Evolutionary conservation across 1,140 invertebrate genomes (phyloP).

Genomic region (Yoshiicerus persimilis): DNA sequence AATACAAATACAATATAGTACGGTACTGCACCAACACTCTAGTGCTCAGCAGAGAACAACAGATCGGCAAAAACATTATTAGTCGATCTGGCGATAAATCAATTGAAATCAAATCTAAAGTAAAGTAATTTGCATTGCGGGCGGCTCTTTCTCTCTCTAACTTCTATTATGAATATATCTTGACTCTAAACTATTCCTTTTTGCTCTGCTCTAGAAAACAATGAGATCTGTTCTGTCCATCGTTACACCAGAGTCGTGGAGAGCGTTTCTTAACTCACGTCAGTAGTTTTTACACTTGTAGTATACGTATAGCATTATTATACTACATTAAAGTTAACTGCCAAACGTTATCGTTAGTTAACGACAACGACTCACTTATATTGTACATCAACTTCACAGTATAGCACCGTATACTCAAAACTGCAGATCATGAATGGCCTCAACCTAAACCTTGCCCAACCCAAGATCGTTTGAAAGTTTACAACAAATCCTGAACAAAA

Average conservation of each 20-base stretch:
- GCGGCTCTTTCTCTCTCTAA: not conserved
- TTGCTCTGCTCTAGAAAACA: not conserved
- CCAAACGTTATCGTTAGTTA: not conserved
- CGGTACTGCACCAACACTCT: not conserved
- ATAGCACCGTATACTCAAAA: not conserved
- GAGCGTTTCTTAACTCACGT: not conserved
- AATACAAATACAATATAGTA: not conserved
- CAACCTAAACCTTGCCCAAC: slow-evolving; percentile 21
- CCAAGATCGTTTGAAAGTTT: slow-evolving; percentile 9
- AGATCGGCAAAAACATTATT: not conserved
- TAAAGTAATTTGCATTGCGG: slow-evolving; percentile 10
- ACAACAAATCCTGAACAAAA: not conserved
- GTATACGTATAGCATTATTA: not conserved
- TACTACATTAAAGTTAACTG: not conserved
- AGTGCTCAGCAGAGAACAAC: not conserved
- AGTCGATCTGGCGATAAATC: slow-evolving; percentile 11
- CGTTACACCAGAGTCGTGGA: not conserved
- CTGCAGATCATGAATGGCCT: not conserved
- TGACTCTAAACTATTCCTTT: not conserved
- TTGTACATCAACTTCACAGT: not conserved
- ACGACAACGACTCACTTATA: not conserved
- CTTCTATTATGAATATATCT: not conserved
- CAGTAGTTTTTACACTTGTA: not conserved
- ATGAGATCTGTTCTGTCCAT: not conserved
- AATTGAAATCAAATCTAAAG: slow-evolving; percentile 15